These are phyloP conservation scores for Trissolcus brochymenae DNA, from an alignment of 2,888 invertebrate species.

Conservation along the genomic window DNA sequence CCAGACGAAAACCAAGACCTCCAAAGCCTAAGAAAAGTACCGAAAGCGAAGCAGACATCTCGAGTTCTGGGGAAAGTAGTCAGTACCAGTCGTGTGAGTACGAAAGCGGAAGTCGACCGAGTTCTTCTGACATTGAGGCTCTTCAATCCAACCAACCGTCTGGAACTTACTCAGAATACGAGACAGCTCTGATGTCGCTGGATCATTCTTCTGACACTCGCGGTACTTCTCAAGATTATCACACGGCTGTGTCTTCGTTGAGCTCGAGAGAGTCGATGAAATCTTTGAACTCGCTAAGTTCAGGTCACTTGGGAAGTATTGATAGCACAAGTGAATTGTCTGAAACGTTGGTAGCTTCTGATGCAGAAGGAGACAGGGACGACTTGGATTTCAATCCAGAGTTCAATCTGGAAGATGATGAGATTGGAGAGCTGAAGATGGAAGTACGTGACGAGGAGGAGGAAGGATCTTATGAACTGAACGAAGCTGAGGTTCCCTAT, in stretches of 20 bases:
- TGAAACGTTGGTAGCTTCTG: conserved; percentile 94
- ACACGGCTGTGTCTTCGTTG: conserved; percentile 90
- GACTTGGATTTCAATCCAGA: conserved; percentile 80
- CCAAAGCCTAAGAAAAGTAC: conserved; percentile 79
- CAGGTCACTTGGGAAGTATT: conserved; percentile 91
- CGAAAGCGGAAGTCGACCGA: conserved; percentile 84
- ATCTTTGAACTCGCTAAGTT: conserved; percentile 92
- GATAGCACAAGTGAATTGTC: conserved; percentile 91
- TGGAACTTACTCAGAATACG: conserved; percentile 89
- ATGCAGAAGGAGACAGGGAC: conserved; percentile 85
- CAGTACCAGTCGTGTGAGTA: conserved; percentile 93
- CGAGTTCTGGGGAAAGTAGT: conserved; percentile 90
- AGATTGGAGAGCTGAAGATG: conserved; percentile 42
- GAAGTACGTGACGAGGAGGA: conserved; percentile 59
- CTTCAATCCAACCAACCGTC: conserved; percentile 78
- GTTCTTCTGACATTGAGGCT: conserved; percentile 92
- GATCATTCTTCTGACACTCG: conserved; percentile 85
- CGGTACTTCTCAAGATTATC: conserved; percentile 89
- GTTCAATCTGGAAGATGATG: conserved; percentile 74
- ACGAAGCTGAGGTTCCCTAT: conserved; percentile 76
- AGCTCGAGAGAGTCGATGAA: conserved; percentile 94
- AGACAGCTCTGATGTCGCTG: conserved; percentile 88
- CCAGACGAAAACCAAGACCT: conserved; percentile 73
- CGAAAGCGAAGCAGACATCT: conserved; percentile 87
- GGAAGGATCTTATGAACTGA: conserved; percentile 72